A percentile compares a stretch with the other conserved stretches of the same genome.
phyloP scores from a whole-genome alignment of 2,797 vertebrate species.

The Cossypha caffra region DNA sequence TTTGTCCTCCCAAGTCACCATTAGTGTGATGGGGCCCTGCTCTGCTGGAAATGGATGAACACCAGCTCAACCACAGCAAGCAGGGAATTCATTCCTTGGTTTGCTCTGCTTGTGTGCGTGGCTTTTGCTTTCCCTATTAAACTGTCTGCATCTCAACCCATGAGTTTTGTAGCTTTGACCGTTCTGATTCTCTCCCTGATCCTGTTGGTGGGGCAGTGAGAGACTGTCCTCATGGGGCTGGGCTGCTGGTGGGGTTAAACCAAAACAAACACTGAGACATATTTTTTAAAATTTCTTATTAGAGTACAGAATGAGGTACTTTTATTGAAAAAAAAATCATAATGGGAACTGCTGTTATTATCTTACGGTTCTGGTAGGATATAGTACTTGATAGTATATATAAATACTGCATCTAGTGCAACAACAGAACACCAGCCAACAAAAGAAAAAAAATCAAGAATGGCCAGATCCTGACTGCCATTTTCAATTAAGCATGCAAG shows the following conservation, averaged over 20 bases:
- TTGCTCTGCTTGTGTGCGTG: fast-evolving
- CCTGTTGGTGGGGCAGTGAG: not conserved
- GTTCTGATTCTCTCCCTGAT: not conserved
- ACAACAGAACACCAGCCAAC: not conserved
- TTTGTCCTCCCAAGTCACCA: not conserved
- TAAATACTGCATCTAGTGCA: not conserved
- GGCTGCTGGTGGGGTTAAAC: not conserved
- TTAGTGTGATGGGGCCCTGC: not conserved
- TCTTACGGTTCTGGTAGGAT: not conserved
- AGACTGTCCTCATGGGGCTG: not conserved
- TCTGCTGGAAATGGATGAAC: not conserved
- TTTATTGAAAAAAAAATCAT: not conserved
- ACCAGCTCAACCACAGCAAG: fast-evolving
- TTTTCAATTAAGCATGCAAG: not conserved
- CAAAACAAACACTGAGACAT: not conserved
- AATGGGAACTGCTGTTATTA: not conserved
- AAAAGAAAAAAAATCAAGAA: not conserved
- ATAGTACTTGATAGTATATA: not conserved
- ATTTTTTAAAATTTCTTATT: not conserved
- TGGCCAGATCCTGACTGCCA: not conserved
- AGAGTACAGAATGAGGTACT: not conserved
- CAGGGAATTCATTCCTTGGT: not conserved
- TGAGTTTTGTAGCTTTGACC: not conserved
- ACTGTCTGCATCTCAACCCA: not conserved
- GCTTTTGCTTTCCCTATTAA: fast-evolving